A percentile compares a stretch with the other conserved stretches of the same genome.
These are phyloP conservation scores for Noctuana brunneofusca DNA, from an alignment of 2,888 invertebrate species.

Conservation along the genomic window DNA sequence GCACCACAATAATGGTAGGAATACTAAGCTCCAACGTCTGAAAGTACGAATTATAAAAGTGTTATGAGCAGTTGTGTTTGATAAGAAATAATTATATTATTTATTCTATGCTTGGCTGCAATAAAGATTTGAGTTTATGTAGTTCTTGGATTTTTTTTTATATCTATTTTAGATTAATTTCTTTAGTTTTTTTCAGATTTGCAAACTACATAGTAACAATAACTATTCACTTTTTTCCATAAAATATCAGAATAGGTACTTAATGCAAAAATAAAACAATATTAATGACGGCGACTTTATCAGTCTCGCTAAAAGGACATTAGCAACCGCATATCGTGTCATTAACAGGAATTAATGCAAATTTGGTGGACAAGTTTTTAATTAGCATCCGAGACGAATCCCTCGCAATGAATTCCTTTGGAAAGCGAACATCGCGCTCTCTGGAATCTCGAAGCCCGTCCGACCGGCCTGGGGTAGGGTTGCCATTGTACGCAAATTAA, in stretches of 20 bases:
- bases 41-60: not conserved
- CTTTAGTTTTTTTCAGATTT: too few species aligned
- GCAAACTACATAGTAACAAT: too few species aligned
- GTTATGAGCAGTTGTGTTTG: not conserved
- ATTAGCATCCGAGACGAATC: conserved; percentile 53
- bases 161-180: too few species aligned
- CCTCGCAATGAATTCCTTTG: conserved; percentile 63
- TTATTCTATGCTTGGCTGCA: too few species aligned
- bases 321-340: conserved; percentile 10
- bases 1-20: not conserved
- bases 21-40: not conserved
- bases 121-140: too few species aligned
- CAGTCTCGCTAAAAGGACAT: conserved; percentile 1
- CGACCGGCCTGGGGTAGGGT: conserved; percentile 62
- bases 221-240: too few species aligned
- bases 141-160: too few species aligned
- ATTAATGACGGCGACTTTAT: not conserved
- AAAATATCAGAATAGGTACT: too few species aligned
- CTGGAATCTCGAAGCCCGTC: conserved; percentile 72
- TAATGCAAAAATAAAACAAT: not conserved
- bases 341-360: conserved; percentile 35
- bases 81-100: too few species aligned
- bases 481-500: conserved; percentile 17
- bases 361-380: conserved; percentile 38
- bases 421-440: conserved; percentile 75